A percentile compares a stretch with the other conserved stretches of the same genome.
Evolutionary conservation across 2,797 vertebrate species (phyloP).

Genomic region (Percopsis omiscomaycus): DNA sequence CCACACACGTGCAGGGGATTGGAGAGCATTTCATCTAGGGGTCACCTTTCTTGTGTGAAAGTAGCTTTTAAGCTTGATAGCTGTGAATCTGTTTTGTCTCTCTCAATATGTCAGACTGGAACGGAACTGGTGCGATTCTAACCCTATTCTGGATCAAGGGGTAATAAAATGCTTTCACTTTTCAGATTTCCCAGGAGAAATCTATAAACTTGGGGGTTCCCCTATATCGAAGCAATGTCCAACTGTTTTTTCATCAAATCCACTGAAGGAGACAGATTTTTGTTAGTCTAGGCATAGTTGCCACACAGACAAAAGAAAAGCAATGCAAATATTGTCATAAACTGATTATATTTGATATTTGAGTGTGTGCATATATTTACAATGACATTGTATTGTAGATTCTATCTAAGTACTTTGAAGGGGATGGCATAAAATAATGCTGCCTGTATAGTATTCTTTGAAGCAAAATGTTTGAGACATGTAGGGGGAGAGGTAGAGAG

Average conservation of each 20-base stretch:
- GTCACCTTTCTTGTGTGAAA: slow-evolving; percentile 68
- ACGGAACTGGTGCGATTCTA: slow-evolving; percentile 15
- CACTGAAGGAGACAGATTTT: background rate
- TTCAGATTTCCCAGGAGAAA: slow-evolving; percentile 6
- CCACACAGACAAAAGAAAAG: background rate
- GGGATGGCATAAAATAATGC: no score
- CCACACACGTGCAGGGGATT: slow-evolving; percentile 74
- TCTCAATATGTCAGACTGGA: slow-evolving; percentile 58
- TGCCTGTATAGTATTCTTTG: no score
- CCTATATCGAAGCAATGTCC: background rate
- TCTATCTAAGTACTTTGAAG: no score
- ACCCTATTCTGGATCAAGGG: background rate
- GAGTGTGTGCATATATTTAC: no score
- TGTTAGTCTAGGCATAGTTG: no score
- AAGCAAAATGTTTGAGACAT: no score
- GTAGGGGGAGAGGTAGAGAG: no score
- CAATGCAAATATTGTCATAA: no score
- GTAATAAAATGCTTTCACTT: background rate
- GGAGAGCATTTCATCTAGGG: slow-evolving; percentile 65
- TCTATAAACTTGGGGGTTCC: background rate
- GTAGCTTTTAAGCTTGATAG: slow-evolving; percentile 63
- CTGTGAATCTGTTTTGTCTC: slow-evolving; percentile 62
- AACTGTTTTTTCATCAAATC: background rate
- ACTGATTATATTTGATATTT: no score
- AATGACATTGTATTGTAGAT: no score